These are phyloP conservation scores for Agelastica alni DNA, from an alignment of 2,888 invertebrate genomes.

Conservation along the genomic window DNA sequence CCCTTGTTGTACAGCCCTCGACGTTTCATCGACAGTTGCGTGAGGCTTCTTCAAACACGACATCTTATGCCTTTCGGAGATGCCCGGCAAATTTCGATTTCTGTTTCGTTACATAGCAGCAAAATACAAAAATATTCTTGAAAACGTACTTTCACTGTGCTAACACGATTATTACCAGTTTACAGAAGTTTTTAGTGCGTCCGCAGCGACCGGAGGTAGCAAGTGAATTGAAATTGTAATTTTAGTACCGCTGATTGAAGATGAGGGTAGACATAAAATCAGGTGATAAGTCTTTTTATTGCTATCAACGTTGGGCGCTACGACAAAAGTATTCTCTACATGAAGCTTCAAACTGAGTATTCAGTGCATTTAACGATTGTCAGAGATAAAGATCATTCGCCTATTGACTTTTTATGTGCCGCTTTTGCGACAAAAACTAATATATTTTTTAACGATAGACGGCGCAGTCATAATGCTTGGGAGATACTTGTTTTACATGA, in stretches of 20 bases:
- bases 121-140: too few species aligned
- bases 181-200: too few species aligned
- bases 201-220: constrained; percentile 18
- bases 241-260: constrained; percentile 27
- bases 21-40: too few species aligned
- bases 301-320: constrained; percentile 13
- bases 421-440: constrained; percentile 6
- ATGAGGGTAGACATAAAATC: constrained; percentile 27
- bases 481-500: too few species aligned
- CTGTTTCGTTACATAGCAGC: too few species aligned
- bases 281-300: constrained; percentile 30
- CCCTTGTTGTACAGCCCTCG: too few species aligned
- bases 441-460: constrained; percentile 7
- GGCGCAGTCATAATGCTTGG: not conserved
- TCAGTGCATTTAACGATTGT: constrained; percentile 15
- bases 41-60: too few species aligned
- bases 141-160: too few species aligned
- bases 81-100: too few species aligned
- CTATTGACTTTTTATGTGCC: constrained; percentile 2
- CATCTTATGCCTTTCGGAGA: too few species aligned
- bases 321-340: constrained; percentile 5
- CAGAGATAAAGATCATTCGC: constrained; percentile 15
- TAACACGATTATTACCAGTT: too few species aligned
- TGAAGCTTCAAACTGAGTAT: constrained; percentile 7
- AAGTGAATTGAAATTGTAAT: constrained; percentile 32